Conservation (phyloP, 2,888 invertebrate species). For the Drosophila mercatorum region DNA sequence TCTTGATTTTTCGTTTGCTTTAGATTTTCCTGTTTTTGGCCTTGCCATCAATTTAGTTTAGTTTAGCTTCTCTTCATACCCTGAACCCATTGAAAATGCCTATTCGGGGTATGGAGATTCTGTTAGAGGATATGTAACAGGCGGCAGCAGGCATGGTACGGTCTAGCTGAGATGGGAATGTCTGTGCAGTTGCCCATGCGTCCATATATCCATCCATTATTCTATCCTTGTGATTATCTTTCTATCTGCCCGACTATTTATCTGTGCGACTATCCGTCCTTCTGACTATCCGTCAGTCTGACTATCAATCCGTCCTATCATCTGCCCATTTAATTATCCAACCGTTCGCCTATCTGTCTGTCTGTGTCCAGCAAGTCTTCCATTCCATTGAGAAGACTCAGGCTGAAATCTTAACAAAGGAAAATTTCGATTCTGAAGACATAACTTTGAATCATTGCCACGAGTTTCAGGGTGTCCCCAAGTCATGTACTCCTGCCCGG, state of each 20-base stretch:
- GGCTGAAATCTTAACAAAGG: too few species aligned
- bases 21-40: constrained; percentile 64
- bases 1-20: constrained; percentile 67
- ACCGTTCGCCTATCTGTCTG: neutral
- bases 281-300: neutral
- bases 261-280: neutral
- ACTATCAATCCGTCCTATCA: neutral
- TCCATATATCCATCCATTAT: too few species aligned
- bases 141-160: neutral
- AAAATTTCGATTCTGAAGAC: too few species aligned
- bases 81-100: neutral
- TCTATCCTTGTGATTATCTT: neutral
- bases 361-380: too few species aligned
- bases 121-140: neutral
- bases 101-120: neutral
- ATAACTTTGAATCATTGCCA: too few species aligned
- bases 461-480: neutral
- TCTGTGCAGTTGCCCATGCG: too few species aligned
- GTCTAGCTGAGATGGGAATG: too few species aligned
- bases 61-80: neutral
- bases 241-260: neutral
- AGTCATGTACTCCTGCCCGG: neutral
- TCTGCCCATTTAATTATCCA: neutral
- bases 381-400: neutral
- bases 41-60: constrained; percentile 54